phyloP scores from a whole-genome alignment of 2,888 invertebrate genomes.

The Lithophane ornitopus region DNA sequence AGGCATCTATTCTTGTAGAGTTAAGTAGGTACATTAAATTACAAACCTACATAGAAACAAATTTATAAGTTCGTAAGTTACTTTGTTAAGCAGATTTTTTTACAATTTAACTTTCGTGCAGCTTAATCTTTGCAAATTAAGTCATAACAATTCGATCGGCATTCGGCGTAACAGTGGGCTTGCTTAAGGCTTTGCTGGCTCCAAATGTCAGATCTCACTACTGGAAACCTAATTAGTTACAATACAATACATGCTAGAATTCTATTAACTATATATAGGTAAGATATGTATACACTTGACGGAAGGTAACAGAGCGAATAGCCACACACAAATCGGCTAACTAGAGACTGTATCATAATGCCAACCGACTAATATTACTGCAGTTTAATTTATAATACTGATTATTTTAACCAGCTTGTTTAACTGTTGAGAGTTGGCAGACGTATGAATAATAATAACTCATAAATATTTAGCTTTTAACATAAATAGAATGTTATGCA shows the following conservation, averaged over 20 bases:
- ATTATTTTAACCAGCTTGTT: slow-evolving; percentile 17
- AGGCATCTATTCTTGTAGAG: background rate
- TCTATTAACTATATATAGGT: background rate
- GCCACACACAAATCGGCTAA: background rate
- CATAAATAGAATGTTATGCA: slow-evolving; percentile 22
- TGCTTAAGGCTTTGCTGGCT: background rate
- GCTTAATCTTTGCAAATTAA: background rate
- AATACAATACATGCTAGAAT: background rate
- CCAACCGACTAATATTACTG: slow-evolving; percentile 1
- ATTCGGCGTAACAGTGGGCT: background rate
- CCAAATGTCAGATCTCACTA: background rate
- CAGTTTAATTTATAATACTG: slow-evolving; percentile 21
- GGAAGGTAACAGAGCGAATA: background rate
- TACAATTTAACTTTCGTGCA: too few relatives aligned
- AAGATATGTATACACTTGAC: background rate
- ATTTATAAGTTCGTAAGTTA: too few relatives aligned
- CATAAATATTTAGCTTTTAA: slow-evolving; percentile 38
- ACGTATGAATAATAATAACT: slow-evolving; percentile 28
- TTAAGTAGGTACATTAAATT: background rate
- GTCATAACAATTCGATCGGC: background rate
- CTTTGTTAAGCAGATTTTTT: too few relatives aligned
- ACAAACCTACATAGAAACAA: background rate
- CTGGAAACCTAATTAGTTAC: too few relatives aligned
- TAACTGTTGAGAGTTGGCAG: slow-evolving; percentile 5
- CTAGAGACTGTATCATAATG: background rate